These are phyloP conservation scores for Griposia aprilina DNA, from an alignment of 2,888 invertebrate genomes.

Conservation along the genomic window DNA sequence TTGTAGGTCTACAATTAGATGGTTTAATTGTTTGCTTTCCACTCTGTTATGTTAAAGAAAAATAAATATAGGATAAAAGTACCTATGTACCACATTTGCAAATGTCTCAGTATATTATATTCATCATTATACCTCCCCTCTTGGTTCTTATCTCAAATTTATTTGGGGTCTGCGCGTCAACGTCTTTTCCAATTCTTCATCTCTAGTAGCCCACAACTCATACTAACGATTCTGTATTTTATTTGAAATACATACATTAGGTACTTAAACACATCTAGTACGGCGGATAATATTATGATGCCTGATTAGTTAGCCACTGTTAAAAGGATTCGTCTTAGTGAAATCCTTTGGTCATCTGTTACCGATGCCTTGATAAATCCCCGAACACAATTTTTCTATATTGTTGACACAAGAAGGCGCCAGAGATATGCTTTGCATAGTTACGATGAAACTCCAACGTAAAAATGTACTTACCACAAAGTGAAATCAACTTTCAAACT, in stretches of 20 bases:
- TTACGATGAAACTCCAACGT: background rate
- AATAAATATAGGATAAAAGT: background rate
- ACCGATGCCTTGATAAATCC: background rate
- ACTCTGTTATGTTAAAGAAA: background rate
- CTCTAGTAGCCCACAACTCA: background rate
- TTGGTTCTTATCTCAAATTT: slow-evolving; percentile 13
- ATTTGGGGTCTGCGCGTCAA: background rate
- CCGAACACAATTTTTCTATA: background rate
- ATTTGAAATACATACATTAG: background rate
- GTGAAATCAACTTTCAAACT: slow-evolving; percentile 8
- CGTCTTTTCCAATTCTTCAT: background rate
- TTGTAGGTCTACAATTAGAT: background rate
- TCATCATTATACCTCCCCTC: background rate
- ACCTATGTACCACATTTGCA: background rate
- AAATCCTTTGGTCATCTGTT: background rate
- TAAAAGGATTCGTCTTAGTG: background rate
- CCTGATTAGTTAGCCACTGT: background rate
- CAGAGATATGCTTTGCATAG: background rate
- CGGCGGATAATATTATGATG: background rate
- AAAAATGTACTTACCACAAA: slow-evolving; percentile 2
- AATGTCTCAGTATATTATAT: background rate
- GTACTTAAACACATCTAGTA: background rate
- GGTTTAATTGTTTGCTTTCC: background rate
- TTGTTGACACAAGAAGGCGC: background rate
- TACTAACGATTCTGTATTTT: background rate